These are phyloP conservation scores for Drosophila lowei DNA, from an alignment of 1,140 invertebrate species.

Conservation along the genomic window DNA sequence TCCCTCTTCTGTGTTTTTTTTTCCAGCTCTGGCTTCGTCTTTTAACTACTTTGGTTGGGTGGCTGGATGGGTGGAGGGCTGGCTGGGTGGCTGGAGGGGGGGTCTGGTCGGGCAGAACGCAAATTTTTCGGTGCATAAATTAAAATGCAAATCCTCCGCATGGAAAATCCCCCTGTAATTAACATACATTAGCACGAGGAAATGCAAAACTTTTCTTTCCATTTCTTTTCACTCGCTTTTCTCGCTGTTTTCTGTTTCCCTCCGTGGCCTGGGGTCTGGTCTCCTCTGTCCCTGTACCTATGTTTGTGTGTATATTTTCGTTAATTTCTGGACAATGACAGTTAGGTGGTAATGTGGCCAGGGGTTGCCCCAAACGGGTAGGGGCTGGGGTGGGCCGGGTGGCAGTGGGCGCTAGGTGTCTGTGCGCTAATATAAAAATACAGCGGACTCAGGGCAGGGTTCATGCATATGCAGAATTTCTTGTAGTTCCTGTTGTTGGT, in stretches of 20 bases:
- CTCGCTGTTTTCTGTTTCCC: constrained; percentile 2
- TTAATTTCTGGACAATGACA: constrained; percentile 82
- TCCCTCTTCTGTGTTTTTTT: constrained; percentile 10
- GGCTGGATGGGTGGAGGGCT: background rate
- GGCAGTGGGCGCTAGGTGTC: constrained; percentile 24
- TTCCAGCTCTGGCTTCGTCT: constrained; percentile 36
- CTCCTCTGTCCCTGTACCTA: constrained; percentile 17
- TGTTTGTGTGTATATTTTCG: constrained; percentile 70
- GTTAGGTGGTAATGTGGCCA: constrained; percentile 70
- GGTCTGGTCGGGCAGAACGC: constrained; percentile 40
- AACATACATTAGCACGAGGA: constrained; percentile 82
- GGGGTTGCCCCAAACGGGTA: background rate
- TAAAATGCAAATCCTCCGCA: constrained; percentile 82
- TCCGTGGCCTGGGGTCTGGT: background rate
- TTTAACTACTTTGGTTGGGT: constrained; percentile 57
- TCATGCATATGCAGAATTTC: constrained; percentile 70
- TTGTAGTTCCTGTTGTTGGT: constrained; percentile 35
- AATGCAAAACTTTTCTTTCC: constrained; percentile 75
- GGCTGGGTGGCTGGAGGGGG: too few relatives aligned
- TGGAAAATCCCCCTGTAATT: constrained; percentile 82
- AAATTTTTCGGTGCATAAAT: constrained; percentile 82
- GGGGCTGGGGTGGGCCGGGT: too few relatives aligned
- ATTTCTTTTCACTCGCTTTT: constrained; percentile 28
- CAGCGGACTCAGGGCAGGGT: constrained; percentile 28
- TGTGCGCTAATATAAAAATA: constrained; percentile 74